These are phyloP conservation scores for Ceyx erithaca DNA, from an alignment of 2,797 vertebrate genomes.

Conservation along the genomic window DNA sequence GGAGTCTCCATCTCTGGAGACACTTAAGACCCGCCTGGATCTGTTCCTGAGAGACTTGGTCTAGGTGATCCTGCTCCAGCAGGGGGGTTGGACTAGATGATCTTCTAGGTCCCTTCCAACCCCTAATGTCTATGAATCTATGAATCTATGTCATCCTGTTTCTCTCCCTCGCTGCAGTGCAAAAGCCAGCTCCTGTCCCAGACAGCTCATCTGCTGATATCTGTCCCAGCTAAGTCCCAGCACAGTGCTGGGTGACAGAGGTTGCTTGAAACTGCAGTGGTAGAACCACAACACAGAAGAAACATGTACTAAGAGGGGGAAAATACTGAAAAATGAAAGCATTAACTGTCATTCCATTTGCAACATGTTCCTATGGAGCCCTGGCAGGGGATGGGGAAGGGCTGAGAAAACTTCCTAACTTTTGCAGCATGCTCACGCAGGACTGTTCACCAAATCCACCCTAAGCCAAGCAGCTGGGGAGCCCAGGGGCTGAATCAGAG, in stretches of 20 bases:
- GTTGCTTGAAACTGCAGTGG: not conserved
- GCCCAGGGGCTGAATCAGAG: not conserved
- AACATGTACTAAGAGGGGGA: not conserved
- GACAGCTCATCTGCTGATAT: not conserved
- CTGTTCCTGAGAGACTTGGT: too few species aligned
- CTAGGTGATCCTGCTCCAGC: too few species aligned
- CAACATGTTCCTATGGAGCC: not conserved
- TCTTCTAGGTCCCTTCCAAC: too few species aligned
- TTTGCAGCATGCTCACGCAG: not conserved
- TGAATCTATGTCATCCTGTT: too few species aligned
- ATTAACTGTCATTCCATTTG: not conserved
- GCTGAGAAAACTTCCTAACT: not conserved
- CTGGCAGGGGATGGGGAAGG: not conserved
- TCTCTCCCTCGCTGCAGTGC: not conserved
- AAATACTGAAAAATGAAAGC: not conserved
- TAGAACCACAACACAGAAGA: not conserved
- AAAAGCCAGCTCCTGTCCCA: not conserved
- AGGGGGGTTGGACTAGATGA: too few species aligned
- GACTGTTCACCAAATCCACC: not conserved
- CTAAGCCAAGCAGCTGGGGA: not conserved
- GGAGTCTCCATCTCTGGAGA: too few species aligned
- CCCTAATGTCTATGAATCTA: too few species aligned
- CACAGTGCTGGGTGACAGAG: accelerated
- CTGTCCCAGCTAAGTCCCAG: too few species aligned
- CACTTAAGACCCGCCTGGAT: too few species aligned